These are phyloP conservation scores for Drosophila barbarae DNA, from an alignment of 2,888 invertebrate species.

Conservation along the genomic window DNA sequence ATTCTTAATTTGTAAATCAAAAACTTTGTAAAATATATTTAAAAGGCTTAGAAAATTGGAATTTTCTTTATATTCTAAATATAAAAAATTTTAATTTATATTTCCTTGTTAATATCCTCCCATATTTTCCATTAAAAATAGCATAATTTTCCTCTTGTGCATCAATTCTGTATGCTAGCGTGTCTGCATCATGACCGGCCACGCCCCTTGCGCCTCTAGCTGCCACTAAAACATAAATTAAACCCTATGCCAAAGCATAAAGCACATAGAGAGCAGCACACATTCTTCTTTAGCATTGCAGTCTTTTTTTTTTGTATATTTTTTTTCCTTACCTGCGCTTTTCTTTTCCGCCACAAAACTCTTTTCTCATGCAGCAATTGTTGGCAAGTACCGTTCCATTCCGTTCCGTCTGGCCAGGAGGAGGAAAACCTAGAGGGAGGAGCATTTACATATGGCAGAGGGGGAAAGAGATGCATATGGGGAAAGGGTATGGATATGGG, in stretches of 20 bases:
- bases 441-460: conserved; percentile 61
- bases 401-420: conserved; percentile 35
- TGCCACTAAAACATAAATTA: conserved; percentile 53
- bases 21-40: not conserved
- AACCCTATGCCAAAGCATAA: conserved; percentile 41
- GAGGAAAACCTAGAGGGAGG: conserved; percentile 1
- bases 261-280: conserved; percentile 21
- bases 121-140: not conserved
- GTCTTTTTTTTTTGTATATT: conserved; percentile 2
- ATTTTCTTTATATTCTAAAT: not conserved
- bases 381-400: conserved; percentile 68
- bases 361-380: conserved; percentile 70
- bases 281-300: conserved; percentile 44
- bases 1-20: too few relatives aligned
- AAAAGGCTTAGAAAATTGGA: not conserved
- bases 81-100: not conserved
- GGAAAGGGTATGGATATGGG: conserved; percentile 24
- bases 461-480: not conserved
- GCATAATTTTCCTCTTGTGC: not conserved
- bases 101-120: too few relatives aligned
- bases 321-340: conserved; percentile 26
- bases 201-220: conserved; percentile 46
- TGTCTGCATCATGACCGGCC: conserved; percentile 35
- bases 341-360: conserved; percentile 54
- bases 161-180: conserved; percentile 24